Conservation (phyloP, 2,797 vertebrate genomes). For the Vespertilio murinus region DNA sequence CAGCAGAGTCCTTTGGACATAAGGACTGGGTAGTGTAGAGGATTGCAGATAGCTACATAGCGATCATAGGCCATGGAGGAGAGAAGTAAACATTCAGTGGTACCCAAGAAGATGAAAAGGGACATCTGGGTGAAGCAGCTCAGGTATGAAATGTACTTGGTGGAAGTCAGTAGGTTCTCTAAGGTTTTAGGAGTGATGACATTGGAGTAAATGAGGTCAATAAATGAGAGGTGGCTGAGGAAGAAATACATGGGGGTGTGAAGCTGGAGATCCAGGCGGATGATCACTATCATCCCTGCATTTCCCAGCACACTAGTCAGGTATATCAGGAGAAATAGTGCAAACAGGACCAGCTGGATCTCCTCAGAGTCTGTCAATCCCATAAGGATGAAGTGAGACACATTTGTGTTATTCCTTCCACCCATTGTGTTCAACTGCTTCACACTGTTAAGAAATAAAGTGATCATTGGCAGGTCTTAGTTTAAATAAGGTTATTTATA, state of each 20-base stretch:
- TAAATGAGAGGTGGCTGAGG: conserved; percentile 52
- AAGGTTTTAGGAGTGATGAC: conserved; percentile 72
- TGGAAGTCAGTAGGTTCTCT: conserved; percentile 13
- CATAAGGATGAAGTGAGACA: conserved; percentile 21
- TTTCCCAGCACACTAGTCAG: conserved; percentile 45
- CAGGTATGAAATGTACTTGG: conserved; percentile 28
- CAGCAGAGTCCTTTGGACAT: conserved; percentile 53
- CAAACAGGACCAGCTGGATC: background rate
- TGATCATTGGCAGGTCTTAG: background rate
- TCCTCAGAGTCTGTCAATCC: conserved; percentile 33
- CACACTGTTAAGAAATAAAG: background rate
- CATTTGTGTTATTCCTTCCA: background rate
- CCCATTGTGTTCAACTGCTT: background rate
- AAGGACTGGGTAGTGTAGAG: conserved; percentile 54
- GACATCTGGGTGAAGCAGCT: conserved; percentile 71
- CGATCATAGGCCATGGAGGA: conserved; percentile 72
- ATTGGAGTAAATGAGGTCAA: conserved; percentile 62
- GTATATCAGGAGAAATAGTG: conserved; percentile 54
- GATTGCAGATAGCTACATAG: conserved; percentile 66
- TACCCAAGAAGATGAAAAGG: conserved; percentile 51
- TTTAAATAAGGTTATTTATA: background rate
- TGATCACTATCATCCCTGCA: background rate
- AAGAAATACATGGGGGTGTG: conserved; percentile 68
- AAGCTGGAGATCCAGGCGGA: background rate
- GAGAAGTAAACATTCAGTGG: conserved; percentile 63